Evolutionary conservation across 2,888 invertebrate species (phyloP), one percentile per base, ranked within the genome.

Genomic region (Calameuta filiformis): DNA sequence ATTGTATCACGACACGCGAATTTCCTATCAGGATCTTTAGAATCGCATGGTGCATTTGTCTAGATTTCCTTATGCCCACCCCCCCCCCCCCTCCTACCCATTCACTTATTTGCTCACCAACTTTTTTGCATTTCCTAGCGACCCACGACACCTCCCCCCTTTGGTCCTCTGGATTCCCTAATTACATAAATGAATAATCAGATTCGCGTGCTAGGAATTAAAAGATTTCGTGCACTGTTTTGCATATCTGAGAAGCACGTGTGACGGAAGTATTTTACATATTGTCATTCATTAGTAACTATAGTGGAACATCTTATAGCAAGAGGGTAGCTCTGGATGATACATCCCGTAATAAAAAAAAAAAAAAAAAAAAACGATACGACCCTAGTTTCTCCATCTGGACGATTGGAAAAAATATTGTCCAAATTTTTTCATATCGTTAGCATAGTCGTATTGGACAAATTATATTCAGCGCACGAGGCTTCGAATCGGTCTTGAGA

Each of bases 1-100:
- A 71, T 75, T 71, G 40, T 71, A 34, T 33, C n/a, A 9, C 30
- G 35, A 69, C 77, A 77, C 69, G 77, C 77, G 40, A 77, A 40
- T 75, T 77, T 40, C 71, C 23, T 75, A 75, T 69, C n/a, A 34
- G 12, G 33, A 37, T 33, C 23, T 37, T 12, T 71, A 9, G 71
- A 71, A 15, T 15, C 34, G 31, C 34, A 12, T 71, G n/a, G 12
- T 74, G 74, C 71, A 75, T 40, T 75, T 30, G 34, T 40, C 15
- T 56, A 68, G 56, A 34, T 23, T 40, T 30, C 6, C 33, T 68
- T 75, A 4, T 75, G 3, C 12, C 56, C 33, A n/a, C 33, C 30
- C 15, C 1, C 69, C 33, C 11, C 69, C 15, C 30, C 0, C 11
- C 33, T 0, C 4, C 69, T 30, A 0, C n/a, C 15, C n/a, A 1